These are phyloP conservation scores for Pyrrhia umbra DNA, from an alignment of 2,888 invertebrate species.

Conservation along the genomic window DNA sequence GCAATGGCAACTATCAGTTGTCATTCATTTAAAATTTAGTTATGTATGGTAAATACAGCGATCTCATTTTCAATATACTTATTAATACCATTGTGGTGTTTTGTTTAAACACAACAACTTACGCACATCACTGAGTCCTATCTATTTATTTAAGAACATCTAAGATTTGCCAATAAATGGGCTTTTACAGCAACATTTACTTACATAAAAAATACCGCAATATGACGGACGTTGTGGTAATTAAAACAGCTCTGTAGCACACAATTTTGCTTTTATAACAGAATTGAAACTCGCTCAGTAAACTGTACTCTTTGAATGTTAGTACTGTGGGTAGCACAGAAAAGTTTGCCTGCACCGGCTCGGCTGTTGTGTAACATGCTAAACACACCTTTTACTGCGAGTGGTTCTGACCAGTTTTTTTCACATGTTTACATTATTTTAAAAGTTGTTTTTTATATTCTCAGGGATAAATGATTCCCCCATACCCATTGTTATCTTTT, in stretches of 20 bases:
- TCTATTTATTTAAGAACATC: too few relatives aligned
- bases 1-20: too few relatives aligned
- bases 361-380: constrained; percentile 9
- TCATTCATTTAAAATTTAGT: too few relatives aligned
- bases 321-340: not conserved
- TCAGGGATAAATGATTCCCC: not conserved
- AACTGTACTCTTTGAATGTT: constrained; percentile 4
- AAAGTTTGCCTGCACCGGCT: constrained; percentile 19
- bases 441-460: not conserved
- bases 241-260: constrained; percentile 15
- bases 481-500: not conserved
- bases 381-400: constrained; percentile 7
- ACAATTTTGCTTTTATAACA: constrained; percentile 20
- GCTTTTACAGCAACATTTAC: too few relatives aligned
- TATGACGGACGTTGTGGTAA: not conserved
- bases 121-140: too few relatives aligned
- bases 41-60: too few relatives aligned
- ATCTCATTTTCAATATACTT: too few relatives aligned
- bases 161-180: too few relatives aligned
- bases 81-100: too few relatives aligned
- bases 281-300: constrained; percentile 1
- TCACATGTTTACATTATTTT: not conserved
- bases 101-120: too few relatives aligned
- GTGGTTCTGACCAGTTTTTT: not conserved
- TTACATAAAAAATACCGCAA: constrained; percentile 7